Base-by-base conservation (phyloP, 1,140 invertebrate species). In the Hycleus phaleratus region DNA sequence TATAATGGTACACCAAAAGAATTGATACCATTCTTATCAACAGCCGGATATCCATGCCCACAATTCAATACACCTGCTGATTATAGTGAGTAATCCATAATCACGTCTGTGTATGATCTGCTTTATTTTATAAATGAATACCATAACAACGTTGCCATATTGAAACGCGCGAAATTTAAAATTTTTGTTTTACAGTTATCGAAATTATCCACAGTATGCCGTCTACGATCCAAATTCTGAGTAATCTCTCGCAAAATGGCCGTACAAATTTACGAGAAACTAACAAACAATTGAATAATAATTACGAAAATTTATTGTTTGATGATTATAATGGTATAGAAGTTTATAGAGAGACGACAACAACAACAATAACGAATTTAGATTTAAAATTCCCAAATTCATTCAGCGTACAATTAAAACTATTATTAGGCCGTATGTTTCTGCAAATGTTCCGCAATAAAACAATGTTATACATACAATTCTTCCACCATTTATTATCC, bases 41-140 rank as follows among this genome's bases (percentile, higher is more conserved):
- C 77, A 10, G 78, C 84, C 10, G 81, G 82, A 6, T 69, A 90
- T 2, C 73, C 81, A 2, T 93, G 91, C 69, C 91, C 90, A 2
- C 77, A 79, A 18, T 87, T 88, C 64, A 85, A 92, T 69, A 94
- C 91, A 67, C 90, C 90, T 10, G 87, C 90, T 42, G 91, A 93
- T 76, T 93, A 82, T 61, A 80, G 83, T 85, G 71, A 78, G 81
- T 75, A 3, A 11, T 59, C 57, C 4, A 4, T 26, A 12, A 38
- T 55, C 10, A 9, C 8, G 0, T 42, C 40, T 10, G 38, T 51
- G 5, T 18, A 40, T 26, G 40, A 43, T 43, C 12, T 26, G 24
- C 10, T 10, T 18, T 12, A 32, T 32, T 5, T 32, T 32, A 18
- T 18, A 4, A 32, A 7, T 32, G 32, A 5, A 32, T 18, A 18